These are phyloP conservation scores for Acanthosepion lycidas DNA, from an alignment of 2,888 invertebrate species.

Conservation along the genomic window DNA sequence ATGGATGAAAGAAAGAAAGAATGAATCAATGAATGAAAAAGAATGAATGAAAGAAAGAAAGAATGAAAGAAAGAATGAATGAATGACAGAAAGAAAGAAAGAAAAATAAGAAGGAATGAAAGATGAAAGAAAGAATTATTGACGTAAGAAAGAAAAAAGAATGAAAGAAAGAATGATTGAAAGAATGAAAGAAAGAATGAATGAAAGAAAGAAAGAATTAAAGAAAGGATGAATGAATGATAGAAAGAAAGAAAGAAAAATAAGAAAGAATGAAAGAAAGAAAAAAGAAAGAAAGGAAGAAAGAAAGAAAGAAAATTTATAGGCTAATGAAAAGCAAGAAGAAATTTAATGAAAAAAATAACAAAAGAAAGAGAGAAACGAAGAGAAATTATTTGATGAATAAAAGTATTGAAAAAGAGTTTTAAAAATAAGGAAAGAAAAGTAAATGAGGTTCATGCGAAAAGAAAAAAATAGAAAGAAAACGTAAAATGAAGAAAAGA, in stretches of 20 bases:
- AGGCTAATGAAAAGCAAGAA: not conserved
- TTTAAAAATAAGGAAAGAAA: too few relatives aligned
- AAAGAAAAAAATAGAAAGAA: not conserved
- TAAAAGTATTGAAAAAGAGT: too few relatives aligned
- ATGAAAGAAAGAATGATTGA: too few relatives aligned
- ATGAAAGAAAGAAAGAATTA: not conserved
- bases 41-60: not conserved
- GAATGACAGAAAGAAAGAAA: not conserved
- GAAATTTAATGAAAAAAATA: not conserved
- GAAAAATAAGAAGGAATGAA: not conserved
- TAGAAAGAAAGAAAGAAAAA: not conserved
- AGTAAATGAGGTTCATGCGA: too few relatives aligned
- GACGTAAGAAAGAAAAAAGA: accelerated
- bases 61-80: not conserved
- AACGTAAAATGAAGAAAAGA: not conserved
- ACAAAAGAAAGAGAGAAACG: not conserved
- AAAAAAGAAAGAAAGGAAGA: not conserved
- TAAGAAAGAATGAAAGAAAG: not conserved
- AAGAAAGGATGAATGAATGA: not conserved
- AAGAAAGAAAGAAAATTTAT: not conserved
- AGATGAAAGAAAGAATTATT: not conserved
- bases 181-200: not conserved
- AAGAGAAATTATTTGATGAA: too few relatives aligned
- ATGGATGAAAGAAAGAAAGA: not conserved
- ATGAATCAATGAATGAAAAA: not conserved